Evolutionary conservation across 2,797 vertebrate species (phyloP), one percentile per base, ranked within the genome.

Genomic region (Sebastolobus altivelis): DNA sequence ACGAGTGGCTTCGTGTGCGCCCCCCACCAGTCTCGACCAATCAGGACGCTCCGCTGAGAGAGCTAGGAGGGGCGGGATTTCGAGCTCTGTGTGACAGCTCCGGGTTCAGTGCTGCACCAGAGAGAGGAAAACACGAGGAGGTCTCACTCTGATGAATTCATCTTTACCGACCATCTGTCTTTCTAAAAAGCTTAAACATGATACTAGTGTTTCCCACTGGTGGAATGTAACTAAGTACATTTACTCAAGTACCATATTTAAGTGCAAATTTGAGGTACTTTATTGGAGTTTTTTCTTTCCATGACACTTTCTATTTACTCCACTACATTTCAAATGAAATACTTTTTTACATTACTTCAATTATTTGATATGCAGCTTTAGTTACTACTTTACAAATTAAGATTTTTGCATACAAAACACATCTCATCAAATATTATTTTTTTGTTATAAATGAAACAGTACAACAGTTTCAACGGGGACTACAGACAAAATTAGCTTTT

Each of bases 1-100:
- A 94, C 91, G 92, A 93, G 93, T 82, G 78, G 31, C 43, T 87
- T 79, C 81, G 84, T 80, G 83, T 90, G 92, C 81, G 58, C 88
- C 59, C 72, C 63, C 65, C 27, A 46, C 13, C n/a, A 20, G 6
- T 65, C 4, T 86, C 38, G 43, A 75, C 93, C 93, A 95, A 95
- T 93, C 85, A 82, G 86, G 25, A 54, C n/a, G 18, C 20, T 58
- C 70, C 31, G 72, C 76, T 90, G 81, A 20, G 74, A 84, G 83
- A 22, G 60, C n/a, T 77, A 72, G 56, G 72, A 61, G 63, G 86
- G 85, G 86, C 58, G 81, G 79, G 72, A 66, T 16, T 75, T 54
- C 49, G 65, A 69, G 80, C 61, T 7, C 38, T 70, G 79, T 75
- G 84, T 89, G 89, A 93, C 91, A 90, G 90, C 79, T 83, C 52